Base-by-base conservation (phyloP, 2,113 vertebrate genomes). In the Xenotilapia caudafasciata region DNA sequence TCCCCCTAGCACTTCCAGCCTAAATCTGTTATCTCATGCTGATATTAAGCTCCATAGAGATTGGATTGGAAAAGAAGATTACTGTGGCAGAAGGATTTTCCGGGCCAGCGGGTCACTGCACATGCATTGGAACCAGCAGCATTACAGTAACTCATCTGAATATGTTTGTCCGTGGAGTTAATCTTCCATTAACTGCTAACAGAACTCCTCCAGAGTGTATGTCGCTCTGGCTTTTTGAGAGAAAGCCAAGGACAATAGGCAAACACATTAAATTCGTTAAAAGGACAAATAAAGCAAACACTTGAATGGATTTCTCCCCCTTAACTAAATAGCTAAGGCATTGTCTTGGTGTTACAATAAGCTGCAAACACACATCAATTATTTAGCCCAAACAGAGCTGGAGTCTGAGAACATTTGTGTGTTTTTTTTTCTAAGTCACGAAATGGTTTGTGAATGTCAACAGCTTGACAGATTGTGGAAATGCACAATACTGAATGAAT, bases 391-490 rank as follows among this genome's bases (percentile, higher is more conserved):
- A 83, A 90, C 83, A 87, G 6, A 87, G 28, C 7, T 65, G 15
- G 33, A 80, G 35, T 53, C 14, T 3, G 54, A 62, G 73, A 84
- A 62, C 83, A 88, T 92, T 83, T 38, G 14, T 49, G 79, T 79
- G 53, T 81, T 89, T 68, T 21, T 65, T 89, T 68, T 86, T 89
- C 83, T 7, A 40, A 75, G 60, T 83, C 55, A 82, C 19, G 40
- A 87, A 83, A 88, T 79, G 87, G 90, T 87, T 87, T 85, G 86
- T 83, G 92, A 84, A 86, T 83, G 90, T 93, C 90, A 92, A 86
- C 92, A 91, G 90, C 80, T 54, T 84, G 93, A 94, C 91, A 91
- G 90, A 94, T 83, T 92, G 88, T 90, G 85, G 82, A 93, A 90
- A 88, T 88, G 87, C 86, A 86, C 77, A 40, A 75, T 31, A 28